Base-by-base conservation (phyloP, 2,888 invertebrate species). In the Calliopum simillimum region DNA sequence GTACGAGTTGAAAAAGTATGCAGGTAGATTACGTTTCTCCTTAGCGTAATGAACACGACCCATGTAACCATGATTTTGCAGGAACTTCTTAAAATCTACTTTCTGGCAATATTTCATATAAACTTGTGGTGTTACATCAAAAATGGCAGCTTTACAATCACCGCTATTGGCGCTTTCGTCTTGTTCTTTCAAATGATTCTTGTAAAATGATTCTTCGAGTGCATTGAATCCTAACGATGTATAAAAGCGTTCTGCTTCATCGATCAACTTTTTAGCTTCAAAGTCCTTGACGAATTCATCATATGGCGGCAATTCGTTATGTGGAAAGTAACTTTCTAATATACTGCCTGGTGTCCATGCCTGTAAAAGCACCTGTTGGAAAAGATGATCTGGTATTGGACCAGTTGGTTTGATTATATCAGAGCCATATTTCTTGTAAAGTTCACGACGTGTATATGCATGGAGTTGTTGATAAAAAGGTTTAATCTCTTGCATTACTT, bases 391-490 rank as follows among this genome's bases (percentile, higher is more conserved):
- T 0, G 94, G 94, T 68, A 94, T 93, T 0, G 93, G 92, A 59
- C 93, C 93, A 71, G 86, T 89, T 53, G 89, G 88, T 0, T 89
- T 88, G 0, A 91, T 89, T 0, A 91, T 85, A 21, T 89, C 86
- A 11, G 89, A 89, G 2, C 94, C 94, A 80, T 95, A 94, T 77
- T 90, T 89, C 78, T 91, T 88, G 41, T 89, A 86, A 25, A 96
- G 86, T 71, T 91, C 90, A 70, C 89, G 88, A 73, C 95, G 88
- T 1, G 94, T 91, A 78, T 94, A 95, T 0, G 94, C 93, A 79
- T 96, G 96, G 2, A 96, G 86, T 79, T 95, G 91, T 72, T 91
- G 86, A 82, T 96, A 96, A 4, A 96, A 84, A 0, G 96, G 96
- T 75, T 76, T 79, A 12, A 84, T 73, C 68, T 85, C 82, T 2